A percentile compares a stretch with the other conserved stretches of the same genome.
These are phyloP conservation scores for Oreochromis grahami DNA, from an alignment of 2,797 vertebrate species.

Conservation along the genomic window DNA sequence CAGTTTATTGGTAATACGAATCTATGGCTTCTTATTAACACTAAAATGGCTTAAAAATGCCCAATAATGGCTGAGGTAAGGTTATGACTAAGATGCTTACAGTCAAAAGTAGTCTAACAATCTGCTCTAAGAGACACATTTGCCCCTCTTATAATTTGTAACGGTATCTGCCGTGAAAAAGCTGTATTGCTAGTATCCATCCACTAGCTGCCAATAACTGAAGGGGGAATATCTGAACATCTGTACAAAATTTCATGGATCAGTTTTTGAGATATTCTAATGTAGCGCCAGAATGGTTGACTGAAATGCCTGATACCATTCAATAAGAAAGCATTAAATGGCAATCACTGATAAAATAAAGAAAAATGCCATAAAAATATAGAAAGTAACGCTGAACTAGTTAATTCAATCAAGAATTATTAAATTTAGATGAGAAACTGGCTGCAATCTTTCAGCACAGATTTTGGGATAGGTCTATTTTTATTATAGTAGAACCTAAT, in stretches of 20 bases:
- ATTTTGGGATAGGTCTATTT: background rate
- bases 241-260: background rate
- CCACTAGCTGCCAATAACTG: background rate
- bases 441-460: no score
- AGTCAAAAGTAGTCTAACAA: background rate
- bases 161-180: background rate
- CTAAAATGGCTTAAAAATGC: background rate
- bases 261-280: background rate
- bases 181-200: background rate
- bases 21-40: background rate
- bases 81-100: background rate
- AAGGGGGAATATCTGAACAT: background rate
- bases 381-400: background rate
- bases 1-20: background rate
- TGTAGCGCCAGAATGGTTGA: background rate
- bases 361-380: background rate
- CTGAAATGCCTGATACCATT: background rate
- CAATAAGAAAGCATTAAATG: background rate
- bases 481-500: background rate
- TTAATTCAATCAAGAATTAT: background rate
- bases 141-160: background rate
- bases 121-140: background rate
- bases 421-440: background rate
- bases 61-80: background rate
- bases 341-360: background rate